Base-by-base conservation (phyloP, 2,888 invertebrate genomes). In the Protodeltote pygarga region DNA sequence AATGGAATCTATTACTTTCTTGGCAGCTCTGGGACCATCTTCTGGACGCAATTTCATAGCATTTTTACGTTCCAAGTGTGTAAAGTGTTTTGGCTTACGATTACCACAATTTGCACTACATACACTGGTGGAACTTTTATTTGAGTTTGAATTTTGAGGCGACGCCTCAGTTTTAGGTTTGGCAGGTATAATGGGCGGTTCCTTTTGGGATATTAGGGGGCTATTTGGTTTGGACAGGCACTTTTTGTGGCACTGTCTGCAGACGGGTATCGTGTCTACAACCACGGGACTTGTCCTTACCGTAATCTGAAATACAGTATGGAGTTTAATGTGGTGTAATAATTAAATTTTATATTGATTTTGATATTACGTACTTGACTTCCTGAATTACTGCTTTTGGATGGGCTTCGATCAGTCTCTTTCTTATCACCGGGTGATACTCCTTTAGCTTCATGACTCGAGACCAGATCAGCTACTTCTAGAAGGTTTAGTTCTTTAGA, bases 221-320 rank as follows among this genome's bases (percentile, higher is more conserved):
- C 91, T 92, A 65, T 92, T 93, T 52, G 92, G 92, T 73, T 93
- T 93, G 4, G 93, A 93, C 59, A 94, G 93, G 86, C 96, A 96
- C 75, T 95, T 95, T 87, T 95, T 95, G 76, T 96, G 96, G 85
- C 96, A 96, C 83, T 95, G 95, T 62, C 95, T 94, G 85, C 96
- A 96, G 41, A 96, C 95, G 40, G 95, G 93, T 73, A 95, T 93
- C 45, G 94, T 94, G 84, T 95, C 96, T 52, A 95, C 94, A 38
- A 94, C 94, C 48, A 95, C 93, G 49, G 95, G 95, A 83, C 95
- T 95, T 35, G 96, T 96, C 72, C 95, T 93, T 44, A 96, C 95
- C 33, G 96, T 96, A 63, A 95, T 95, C 95, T 96, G 87, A 55
- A 91, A 87, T 49, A 39, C 6, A 46, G 57, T 27, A 32, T n/a